These are phyloP conservation scores for Apis dorsata DNA, from an alignment of 1,140 invertebrate species.

Conservation along the genomic window DNA sequence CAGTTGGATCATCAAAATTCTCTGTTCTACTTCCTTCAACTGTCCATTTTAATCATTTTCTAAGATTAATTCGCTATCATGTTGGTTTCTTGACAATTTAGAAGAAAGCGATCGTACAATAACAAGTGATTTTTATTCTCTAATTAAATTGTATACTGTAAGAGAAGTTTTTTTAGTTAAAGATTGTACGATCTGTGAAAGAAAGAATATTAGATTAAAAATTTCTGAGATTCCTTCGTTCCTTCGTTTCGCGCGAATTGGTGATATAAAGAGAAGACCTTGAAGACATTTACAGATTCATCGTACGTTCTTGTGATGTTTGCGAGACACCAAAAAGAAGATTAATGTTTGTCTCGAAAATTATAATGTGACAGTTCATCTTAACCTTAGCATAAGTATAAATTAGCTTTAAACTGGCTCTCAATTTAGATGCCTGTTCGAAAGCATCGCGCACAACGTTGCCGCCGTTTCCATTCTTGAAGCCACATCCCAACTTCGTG, in stretches of 20 bases:
- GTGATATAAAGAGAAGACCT: neutral
- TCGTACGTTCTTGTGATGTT: neutral
- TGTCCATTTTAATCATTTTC: conserved; percentile 27
- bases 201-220: neutral
- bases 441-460: conserved; percentile 23
- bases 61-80: conserved; percentile 15
- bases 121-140: too few species aligned
- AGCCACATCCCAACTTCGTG: conserved; percentile 20
- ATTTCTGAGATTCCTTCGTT: neutral
- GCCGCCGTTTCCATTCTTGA: conserved; percentile 49
- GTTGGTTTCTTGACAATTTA: neutral
- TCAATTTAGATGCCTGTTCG: conserved; percentile 45
- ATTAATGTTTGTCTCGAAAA: neutral
- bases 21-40: conserved; percentile 1
- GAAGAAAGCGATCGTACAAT: neutral
- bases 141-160: too few species aligned
- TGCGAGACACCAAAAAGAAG: neutral
- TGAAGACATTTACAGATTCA: neutral
- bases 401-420: conserved; percentile 46
- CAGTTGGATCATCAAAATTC: conserved; percentile 19
- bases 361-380: conserved; percentile 1
- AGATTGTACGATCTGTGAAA: too few species aligned
- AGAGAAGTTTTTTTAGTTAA: too few species aligned
- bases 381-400: neutral
- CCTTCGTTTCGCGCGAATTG: neutral